A percentile compares a stretch with the other conserved stretches of the same genome.
Conservation (phyloP, 1,140 invertebrate genomes). For the Protaetia brevitarsis region DNA sequence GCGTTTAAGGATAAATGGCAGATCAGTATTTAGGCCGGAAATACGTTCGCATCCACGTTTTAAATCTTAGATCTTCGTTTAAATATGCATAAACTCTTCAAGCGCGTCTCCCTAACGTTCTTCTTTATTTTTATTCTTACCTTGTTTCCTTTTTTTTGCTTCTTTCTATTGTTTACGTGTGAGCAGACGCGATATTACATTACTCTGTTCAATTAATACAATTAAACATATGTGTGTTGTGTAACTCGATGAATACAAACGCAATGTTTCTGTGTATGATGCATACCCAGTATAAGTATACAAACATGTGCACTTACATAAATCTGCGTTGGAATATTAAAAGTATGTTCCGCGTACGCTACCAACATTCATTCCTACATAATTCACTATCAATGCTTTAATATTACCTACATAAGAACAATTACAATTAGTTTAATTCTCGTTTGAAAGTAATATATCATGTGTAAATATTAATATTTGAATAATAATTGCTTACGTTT, state of each 20-base stretch:
- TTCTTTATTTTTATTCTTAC: not conserved
- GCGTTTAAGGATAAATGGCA: not conserved
- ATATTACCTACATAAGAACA: not conserved
- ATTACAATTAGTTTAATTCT: not conserved
- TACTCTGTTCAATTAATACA: slow-evolving; percentile 1
- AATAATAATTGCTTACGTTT: too few relatives aligned
- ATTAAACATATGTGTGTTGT: slow-evolving; percentile 2
- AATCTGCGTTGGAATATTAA: not conserved
- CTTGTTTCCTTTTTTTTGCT: not conserved
- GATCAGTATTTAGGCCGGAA: slow-evolving; percentile 5
- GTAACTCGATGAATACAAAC: not conserved
- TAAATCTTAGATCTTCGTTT: not conserved
- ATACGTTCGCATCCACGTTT: not conserved
- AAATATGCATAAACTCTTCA: slow-evolving; percentile 5
- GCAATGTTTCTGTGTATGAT: too few relatives aligned
- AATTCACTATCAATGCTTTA: not conserved
- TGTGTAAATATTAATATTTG: too few relatives aligned
- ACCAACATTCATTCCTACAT: not conserved
- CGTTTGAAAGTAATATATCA: not conserved
- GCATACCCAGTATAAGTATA: not conserved
- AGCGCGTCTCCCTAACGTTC: slow-evolving; percentile 2
- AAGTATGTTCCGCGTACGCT: not conserved
- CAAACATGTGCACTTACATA: not conserved
- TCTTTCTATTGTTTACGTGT: not conserved
- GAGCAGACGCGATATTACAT: not conserved